Evolutionary conservation across 2,797 vertebrate species (phyloP).

Genomic region (Hydrocynus forskahlii): DNA sequence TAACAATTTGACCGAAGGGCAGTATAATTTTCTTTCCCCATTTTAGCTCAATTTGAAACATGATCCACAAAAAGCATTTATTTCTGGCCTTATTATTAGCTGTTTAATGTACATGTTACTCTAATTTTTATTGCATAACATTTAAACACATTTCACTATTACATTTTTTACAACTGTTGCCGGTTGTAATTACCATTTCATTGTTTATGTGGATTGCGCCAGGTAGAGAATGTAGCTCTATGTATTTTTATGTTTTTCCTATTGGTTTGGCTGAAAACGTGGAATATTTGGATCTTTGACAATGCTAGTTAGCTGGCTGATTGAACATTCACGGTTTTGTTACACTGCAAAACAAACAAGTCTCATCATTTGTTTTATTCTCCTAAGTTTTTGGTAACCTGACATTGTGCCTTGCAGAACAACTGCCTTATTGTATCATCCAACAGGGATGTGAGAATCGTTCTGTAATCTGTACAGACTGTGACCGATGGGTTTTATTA

Average conservation of each 20-base stretch:
- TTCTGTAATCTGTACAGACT: conserved; percentile 60
- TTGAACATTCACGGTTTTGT: conserved; percentile 36
- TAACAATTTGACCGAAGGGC: conserved; percentile 24
- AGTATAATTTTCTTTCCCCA: conserved; percentile 46
- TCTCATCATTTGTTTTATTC: conserved; percentile 50
- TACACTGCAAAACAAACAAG: conserved; percentile 50
- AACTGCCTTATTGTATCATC: conserved; percentile 71
- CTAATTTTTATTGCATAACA: conserved; percentile 41
- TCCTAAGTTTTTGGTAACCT: conserved; percentile 50
- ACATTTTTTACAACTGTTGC: conserved; percentile 35
- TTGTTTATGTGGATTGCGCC: conserved; percentile 41
- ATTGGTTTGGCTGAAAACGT: conserved; percentile 39
- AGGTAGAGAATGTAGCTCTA: conserved; percentile 46
- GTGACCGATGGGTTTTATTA: conserved; percentile 71
- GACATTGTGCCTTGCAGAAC: conserved; percentile 75
- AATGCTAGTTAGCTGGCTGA: conserved; percentile 52
- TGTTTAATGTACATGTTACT: conserved; percentile 44
- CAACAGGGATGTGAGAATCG: conserved; percentile 61
- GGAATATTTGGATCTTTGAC: conserved; percentile 48
- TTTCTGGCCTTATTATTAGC: conserved; percentile 44
- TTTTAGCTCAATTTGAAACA: conserved; percentile 35
- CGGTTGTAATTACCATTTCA: conserved; percentile 37
- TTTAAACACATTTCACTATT: conserved; percentile 51
- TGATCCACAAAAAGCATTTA: conserved; percentile 28
- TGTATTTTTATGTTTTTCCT: conserved; percentile 1